A percentile compares a stretch with the other conserved stretches of the same genome.
Conservation (phyloP, 2,888 invertebrate genomes). For the Stenotaenia linearis region DNA sequence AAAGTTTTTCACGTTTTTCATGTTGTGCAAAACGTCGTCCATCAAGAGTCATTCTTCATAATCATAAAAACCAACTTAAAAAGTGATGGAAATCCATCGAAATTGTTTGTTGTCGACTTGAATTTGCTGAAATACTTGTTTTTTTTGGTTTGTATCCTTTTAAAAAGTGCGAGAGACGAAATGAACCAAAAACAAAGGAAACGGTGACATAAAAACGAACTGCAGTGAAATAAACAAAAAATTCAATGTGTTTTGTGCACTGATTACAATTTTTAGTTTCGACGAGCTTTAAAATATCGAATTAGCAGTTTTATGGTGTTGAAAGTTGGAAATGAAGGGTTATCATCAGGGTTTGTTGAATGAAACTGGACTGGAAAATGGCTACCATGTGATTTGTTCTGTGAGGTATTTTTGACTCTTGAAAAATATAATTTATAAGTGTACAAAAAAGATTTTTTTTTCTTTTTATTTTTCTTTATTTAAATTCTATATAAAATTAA, state of each 20-base stretch:
- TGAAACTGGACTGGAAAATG: background rate
- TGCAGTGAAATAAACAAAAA: background rate
- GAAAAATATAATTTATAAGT: background rate
- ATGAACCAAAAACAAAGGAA: background rate
- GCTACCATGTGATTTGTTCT: background rate
- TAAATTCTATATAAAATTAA: too few relatives aligned
- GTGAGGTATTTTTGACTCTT: background rate
- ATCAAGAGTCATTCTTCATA: constrained; percentile 1
- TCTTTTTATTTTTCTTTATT: too few relatives aligned
- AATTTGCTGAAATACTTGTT: too few relatives aligned
- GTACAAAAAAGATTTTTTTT: background rate
- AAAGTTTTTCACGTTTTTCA: constrained; percentile 5
- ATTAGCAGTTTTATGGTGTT: background rate
- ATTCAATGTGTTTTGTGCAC: background rate
- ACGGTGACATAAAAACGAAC: background rate
- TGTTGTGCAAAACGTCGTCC: constrained; percentile 13
- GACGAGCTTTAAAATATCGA: background rate
- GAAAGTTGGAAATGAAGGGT: too few relatives aligned
- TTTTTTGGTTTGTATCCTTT: too few relatives aligned
- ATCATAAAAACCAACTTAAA: background rate
- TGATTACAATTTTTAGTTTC: background rate
- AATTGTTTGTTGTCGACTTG: background rate
- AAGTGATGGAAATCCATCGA: background rate
- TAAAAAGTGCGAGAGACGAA: background rate
- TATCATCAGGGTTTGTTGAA: too few relatives aligned